These are phyloP conservation scores for Molossus alvarezi DNA, from an alignment of 2,797 vertebrate species.

Conservation along the genomic window DNA sequence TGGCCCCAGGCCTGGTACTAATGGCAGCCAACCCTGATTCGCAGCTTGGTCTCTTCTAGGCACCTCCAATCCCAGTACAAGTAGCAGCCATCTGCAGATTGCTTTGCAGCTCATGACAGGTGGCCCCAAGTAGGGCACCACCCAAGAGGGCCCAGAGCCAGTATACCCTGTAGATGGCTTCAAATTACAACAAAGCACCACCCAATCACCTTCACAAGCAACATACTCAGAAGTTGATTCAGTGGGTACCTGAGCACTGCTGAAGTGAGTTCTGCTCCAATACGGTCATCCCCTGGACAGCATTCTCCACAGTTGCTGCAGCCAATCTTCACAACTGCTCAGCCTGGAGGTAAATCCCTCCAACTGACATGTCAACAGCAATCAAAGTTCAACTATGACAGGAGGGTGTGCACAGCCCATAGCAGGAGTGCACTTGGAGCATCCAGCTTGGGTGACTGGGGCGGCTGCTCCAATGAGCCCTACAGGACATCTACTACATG, in stretches of 20 bases:
- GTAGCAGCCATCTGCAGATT: neutral
- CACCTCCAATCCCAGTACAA: neutral
- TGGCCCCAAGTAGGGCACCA: neutral
- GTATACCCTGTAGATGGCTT: neutral
- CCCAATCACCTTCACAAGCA: neutral
- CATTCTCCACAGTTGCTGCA: neutral
- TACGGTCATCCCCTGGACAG: neutral
- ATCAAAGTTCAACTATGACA: neutral
- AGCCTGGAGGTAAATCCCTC: neutral
- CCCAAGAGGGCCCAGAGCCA: neutral
- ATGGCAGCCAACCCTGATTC: neutral
- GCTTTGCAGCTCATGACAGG: neutral
- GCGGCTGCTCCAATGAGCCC: neutral
- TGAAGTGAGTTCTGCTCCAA: neutral
- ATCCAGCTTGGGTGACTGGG: neutral
- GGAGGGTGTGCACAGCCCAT: neutral
- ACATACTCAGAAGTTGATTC: neutral
- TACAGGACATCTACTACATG: neutral
- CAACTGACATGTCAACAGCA: neutral
- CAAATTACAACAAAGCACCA: neutral
- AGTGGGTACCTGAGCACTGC: neutral
- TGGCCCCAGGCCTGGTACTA: neutral
- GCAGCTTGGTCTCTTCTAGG: neutral
- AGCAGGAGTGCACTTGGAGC: neutral
- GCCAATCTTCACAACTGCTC: neutral